Evolutionary conservation across 2,113 vertebrate species (phyloP).

Genomic region (Pollimyrus isidori): DNA sequence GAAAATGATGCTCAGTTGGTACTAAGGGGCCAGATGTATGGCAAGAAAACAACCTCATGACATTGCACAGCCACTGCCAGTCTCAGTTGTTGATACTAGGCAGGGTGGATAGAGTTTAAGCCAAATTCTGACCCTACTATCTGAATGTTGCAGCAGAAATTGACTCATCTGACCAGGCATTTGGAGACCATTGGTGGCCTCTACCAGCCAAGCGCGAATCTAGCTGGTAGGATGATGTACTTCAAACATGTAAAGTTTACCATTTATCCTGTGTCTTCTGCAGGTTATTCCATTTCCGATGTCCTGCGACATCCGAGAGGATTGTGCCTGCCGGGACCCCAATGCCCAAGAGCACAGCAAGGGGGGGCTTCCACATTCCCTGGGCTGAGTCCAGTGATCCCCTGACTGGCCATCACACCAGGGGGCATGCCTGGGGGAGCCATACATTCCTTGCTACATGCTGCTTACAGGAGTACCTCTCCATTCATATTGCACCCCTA

Average conservation of each 20-base stretch:
- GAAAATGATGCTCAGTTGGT: background rate
- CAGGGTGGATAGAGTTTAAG: background rate
- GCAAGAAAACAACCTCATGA: background rate
- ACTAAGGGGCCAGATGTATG: background rate
- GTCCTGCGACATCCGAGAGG: conserved; percentile 84
- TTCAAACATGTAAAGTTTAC: background rate
- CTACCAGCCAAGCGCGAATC: background rate
- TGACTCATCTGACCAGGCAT: background rate
- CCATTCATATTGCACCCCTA: conserved; percentile 60
- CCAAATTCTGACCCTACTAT: background rate
- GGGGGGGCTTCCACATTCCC: conserved; percentile 66
- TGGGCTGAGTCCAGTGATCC: conserved; percentile 64
- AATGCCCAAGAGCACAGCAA: conserved; percentile 78
- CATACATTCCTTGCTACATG: conserved; percentile 68
- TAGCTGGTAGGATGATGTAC: background rate
- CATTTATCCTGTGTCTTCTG: conserved; percentile 12
- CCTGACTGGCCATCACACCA: conserved; percentile 30
- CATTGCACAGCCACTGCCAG: background rate
- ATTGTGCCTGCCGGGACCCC: conserved; percentile 91
- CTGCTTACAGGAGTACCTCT: conserved; percentile 72
- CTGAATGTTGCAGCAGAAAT: background rate
- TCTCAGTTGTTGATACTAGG: background rate
- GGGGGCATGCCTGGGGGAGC: conserved; percentile 51
- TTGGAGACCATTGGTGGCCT: background rate
- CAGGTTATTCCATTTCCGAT: conserved; percentile 94